Percentiles rank a stretch among this genome's conserved stretches.
Conservation (phyloP, 1,140 invertebrate genomes). For the Drosophila funebris region DNA sequence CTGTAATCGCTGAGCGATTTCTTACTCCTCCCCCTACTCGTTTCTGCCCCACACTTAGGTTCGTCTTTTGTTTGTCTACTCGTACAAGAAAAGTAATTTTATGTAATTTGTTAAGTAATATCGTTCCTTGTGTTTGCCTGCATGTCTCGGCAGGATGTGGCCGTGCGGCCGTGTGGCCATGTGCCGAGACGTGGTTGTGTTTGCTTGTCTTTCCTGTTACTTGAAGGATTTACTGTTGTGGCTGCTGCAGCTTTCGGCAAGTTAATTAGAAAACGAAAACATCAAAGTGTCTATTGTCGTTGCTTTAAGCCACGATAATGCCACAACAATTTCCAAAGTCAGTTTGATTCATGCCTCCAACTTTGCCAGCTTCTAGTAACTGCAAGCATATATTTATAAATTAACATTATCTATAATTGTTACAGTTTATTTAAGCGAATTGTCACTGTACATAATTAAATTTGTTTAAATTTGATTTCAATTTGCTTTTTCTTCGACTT, state of each 20-base stretch:
- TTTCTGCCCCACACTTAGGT: background rate
- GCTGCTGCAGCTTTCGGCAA: constrained; percentile 14
- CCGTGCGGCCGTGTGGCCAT: constrained; percentile 44
- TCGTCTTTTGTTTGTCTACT: constrained; percentile 39
- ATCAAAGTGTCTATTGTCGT: constrained; percentile 59
- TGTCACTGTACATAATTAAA: background rate
- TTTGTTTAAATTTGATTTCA: background rate
- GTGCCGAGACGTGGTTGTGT: background rate
- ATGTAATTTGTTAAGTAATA: constrained; percentile 82
- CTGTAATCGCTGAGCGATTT: constrained; percentile 76
- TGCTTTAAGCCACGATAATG: constrained; percentile 32
- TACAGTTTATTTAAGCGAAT: background rate
- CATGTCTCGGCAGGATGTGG: constrained; percentile 72
- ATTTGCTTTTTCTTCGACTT: background rate
- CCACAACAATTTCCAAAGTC: constrained; percentile 2
- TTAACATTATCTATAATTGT: background rate
- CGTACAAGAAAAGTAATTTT: constrained; percentile 75
- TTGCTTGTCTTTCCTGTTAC: constrained; percentile 16
- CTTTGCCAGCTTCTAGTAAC: too few relatives aligned
- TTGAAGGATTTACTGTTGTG: constrained; percentile 37
- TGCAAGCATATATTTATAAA: too few relatives aligned
- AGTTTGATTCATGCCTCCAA: background rate
- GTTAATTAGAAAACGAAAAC: constrained; percentile 74
- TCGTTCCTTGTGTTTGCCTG: constrained; percentile 59
- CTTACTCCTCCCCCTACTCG: background rate